These are phyloP conservation scores for Xestia rhomboidea DNA, from an alignment of 2,888 invertebrate species.

Conservation along the genomic window DNA sequence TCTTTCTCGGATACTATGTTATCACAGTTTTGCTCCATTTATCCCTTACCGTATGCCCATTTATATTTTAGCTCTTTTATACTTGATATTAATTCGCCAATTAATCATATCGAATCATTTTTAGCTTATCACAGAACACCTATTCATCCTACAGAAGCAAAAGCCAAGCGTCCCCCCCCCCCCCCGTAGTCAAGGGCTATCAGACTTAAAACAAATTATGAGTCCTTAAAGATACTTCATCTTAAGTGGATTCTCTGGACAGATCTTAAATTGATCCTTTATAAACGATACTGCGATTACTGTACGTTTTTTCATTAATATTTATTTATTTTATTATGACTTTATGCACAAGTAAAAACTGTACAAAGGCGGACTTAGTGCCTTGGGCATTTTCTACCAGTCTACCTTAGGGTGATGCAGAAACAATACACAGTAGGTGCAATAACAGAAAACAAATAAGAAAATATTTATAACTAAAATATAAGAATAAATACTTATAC, in stretches of 20 bases:
- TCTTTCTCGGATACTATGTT: not conserved
- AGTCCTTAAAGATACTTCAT: constrained; percentile 13
- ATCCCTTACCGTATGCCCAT: not conserved
- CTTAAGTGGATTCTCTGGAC: constrained; percentile 2
- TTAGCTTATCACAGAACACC: not conserved
- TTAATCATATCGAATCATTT: not conserved
- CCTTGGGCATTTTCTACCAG: no score
- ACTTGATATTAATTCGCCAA: not conserved
- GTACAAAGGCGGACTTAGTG: no score
- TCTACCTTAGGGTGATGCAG: no score
- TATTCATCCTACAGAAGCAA: not conserved
- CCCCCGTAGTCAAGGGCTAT: not conserved
- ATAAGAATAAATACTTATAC: no score
- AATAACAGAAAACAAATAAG: no score
- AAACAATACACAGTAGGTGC: no score
- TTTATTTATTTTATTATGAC: no score
- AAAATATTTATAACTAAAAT: no score
- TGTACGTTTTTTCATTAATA: constrained; percentile 10
- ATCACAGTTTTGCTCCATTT: not conserved
- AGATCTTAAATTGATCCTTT: constrained; percentile 7
- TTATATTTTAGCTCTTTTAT: no score
- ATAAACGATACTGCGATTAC: constrained; percentile 5
- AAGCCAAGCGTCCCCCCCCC: not conserved
- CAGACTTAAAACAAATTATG: constrained; percentile 16
- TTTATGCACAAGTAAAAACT: no score